Percentiles rank a stretch among this genome's conserved stretches.
These are phyloP conservation scores for Scolopax bukidnonensis DNA, from an alignment of 2,797 vertebrate species.

Conservation along the genomic window DNA sequence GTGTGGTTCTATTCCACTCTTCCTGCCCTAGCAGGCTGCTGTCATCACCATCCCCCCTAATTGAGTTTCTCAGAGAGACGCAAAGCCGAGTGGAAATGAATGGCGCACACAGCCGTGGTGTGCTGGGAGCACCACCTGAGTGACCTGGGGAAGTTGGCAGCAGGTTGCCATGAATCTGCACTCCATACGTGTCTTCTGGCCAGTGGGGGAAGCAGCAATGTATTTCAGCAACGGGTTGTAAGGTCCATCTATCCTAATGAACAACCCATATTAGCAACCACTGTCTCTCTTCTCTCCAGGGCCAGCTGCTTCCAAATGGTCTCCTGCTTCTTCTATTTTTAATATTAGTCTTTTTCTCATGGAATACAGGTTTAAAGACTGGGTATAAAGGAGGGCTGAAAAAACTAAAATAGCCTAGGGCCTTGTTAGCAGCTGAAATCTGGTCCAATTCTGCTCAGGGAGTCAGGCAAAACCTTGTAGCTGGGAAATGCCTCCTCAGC, in stretches of 20 bases:
- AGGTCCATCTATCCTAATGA: neutral
- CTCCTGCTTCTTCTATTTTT: neutral
- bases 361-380: neutral
- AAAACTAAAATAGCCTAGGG: neutral
- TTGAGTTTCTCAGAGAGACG: neutral
- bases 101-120: neutral
- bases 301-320: neutral
- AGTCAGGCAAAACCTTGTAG: neutral
- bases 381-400: neutral
- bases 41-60: neutral
- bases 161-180: neutral
- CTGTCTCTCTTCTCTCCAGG: neutral
- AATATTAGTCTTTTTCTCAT: neutral
- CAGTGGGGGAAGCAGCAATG: neutral
- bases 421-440: constrained; percentile 25
- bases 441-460: neutral
- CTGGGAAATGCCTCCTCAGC: neutral
- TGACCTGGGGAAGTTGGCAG: neutral
- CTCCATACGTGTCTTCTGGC: neutral
- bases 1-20: neutral
- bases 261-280: neutral
- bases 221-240: neutral
- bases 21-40: neutral
- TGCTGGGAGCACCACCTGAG: neutral
- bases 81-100: neutral